Conservation (phyloP, 2,113 vertebrate genomes). For the Cyanistes caeruleus region DNA sequence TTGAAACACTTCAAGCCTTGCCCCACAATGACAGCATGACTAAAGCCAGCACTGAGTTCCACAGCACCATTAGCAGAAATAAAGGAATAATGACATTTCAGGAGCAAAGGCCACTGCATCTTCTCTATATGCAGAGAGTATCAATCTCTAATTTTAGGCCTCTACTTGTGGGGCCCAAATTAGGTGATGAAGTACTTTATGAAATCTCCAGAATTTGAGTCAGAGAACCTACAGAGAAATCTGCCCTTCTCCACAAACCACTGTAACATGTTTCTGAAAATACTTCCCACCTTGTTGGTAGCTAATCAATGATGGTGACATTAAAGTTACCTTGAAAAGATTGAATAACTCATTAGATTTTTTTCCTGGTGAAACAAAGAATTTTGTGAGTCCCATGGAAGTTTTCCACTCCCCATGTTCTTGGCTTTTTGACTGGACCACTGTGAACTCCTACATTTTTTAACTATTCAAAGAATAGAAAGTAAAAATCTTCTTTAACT, state of each 20-base stretch:
- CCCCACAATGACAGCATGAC: accelerated
- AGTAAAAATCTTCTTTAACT: not conserved
- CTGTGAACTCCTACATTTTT: not conserved
- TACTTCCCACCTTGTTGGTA: not conserved
- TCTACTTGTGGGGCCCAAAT: not conserved
- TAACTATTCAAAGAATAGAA: not conserved
- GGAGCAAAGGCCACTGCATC: not conserved
- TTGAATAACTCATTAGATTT: not conserved
- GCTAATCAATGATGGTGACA: not conserved
- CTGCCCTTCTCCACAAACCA: not conserved
- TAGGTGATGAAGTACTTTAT: not conserved
- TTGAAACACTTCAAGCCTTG: not conserved
- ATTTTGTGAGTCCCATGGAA: not conserved
- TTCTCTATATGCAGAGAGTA: not conserved
- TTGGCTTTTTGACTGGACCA: slow-evolving; percentile 49
- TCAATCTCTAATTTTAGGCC: not conserved
- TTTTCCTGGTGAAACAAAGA: not conserved
- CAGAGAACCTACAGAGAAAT: not conserved
- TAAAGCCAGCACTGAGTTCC: not conserved
- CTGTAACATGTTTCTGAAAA: not conserved
- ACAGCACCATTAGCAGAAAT: not conserved
- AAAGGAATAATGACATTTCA: not conserved
- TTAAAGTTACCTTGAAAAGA: not conserved
- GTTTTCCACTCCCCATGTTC: slow-evolving; percentile 63
- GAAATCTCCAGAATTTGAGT: not conserved